Evolutionary conservation across 2,797 vertebrate genomes (phyloP), one percentile per base, ranked within the genome.

Genomic region (Leptatherina wallacei): DNA sequence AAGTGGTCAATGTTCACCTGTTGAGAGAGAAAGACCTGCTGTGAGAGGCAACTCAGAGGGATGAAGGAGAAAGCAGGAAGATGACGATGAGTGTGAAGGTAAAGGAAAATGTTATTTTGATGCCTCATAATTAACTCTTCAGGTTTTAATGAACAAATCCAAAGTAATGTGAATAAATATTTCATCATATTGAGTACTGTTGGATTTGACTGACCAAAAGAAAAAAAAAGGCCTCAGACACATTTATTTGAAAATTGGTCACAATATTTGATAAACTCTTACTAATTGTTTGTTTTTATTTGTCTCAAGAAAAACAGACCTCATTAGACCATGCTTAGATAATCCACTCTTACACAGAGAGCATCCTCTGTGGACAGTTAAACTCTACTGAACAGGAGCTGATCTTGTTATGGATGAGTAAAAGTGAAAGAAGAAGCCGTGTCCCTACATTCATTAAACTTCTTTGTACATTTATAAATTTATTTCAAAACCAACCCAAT

Each of bases 1-100:
- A 96, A 94, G 82, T 99, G 96, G 78, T 99, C 98, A 0, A 99
- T 98, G 84, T 99, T 99, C 78, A 99, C 97, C 98, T 99, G 90
- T 4, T 2, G 56, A 47, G 10, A 36, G 18, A 11, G 16, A 11
- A 58, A 36, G 1, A 35, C 0, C 7, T 10, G 4, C 16, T 52
- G 27, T 79, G 8, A 66, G 32, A 64, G 52, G 32, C 40, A 42
- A 42, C 40, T 18, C 14, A 42, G 2, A 16, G n/a, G 5, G 52
- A 61, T 13, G 29, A 13, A 54, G 32, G 24, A 35, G 5, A 24
- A 40, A 22, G 22, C n/a, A 33, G 33, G 10, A 57, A 56, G 4
- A 49, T 29, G 12, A 35, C 18, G 2, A 36, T 54, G 40, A 18
- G 40, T 42, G 14, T 16, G 40, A 16, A 6, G 5, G 1, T n/a